Conservation (phyloP, 2,888 invertebrate genomes). For the Linhomoeus sp. region DNA sequence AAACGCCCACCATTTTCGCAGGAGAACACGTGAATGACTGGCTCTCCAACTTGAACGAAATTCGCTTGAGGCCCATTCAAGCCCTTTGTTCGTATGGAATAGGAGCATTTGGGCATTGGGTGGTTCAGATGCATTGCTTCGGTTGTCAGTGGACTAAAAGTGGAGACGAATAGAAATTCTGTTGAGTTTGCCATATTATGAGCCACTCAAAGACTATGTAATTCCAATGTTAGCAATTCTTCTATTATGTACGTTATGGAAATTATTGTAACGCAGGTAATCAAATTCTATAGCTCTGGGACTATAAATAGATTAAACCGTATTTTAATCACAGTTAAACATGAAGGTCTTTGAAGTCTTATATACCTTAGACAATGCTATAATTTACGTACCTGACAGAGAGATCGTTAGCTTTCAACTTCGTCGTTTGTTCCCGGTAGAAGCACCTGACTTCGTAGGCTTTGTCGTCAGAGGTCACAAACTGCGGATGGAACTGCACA, state of each 20-base stretch:
- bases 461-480: constrained; percentile 5
- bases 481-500: constrained; percentile 7
- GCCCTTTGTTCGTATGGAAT: constrained; percentile 3
- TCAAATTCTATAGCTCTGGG: no score
- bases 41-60: constrained; percentile 5
- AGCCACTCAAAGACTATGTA: background rate
- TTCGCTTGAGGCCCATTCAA: constrained; percentile 5
- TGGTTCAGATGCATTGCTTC: constrained; percentile 2
- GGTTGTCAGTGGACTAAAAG: constrained; percentile 5
- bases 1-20: constrained; percentile 4
- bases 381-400: constrained; percentile 2
- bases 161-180: background rate
- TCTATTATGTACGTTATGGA: no score
- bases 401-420: background rate
- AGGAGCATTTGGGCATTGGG: constrained; percentile 5
- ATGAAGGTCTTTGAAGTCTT: no score
- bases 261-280: no score
- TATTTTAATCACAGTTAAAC: no score
- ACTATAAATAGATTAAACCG: no score
- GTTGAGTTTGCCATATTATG: background rate
- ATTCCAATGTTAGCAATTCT: background rate
- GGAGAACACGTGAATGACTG: constrained; percentile 5
- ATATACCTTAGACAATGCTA: no score
- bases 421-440: constrained; percentile 4
- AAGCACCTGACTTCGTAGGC: constrained; percentile 7